These are phyloP conservation scores for Callorhinus ursinus DNA, from an alignment of 2,113 vertebrate genomes.

Conservation along the genomic window DNA sequence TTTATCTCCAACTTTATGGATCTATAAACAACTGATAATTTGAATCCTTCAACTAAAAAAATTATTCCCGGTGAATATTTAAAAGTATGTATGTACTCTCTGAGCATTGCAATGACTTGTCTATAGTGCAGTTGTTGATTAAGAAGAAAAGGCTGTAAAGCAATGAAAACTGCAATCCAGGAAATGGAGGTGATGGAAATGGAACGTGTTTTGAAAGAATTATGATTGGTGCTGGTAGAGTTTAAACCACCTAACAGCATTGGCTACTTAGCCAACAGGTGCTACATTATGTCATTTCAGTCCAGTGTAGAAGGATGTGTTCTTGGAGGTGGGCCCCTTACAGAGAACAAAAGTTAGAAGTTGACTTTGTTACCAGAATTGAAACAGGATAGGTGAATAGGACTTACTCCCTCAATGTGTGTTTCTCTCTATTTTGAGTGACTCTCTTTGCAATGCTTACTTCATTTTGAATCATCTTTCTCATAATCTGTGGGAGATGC, in stretches of 20 bases:
- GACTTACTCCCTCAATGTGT: not conserved
- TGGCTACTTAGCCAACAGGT: not conserved
- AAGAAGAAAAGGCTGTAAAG: not conserved
- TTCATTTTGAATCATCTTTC: not conserved
- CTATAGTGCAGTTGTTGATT: not conserved
- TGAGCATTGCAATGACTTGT: not conserved
- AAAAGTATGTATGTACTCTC: not conserved
- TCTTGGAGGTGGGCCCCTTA: not conserved
- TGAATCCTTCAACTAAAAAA: not conserved
- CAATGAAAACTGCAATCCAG: not conserved
- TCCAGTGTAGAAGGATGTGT: not conserved
- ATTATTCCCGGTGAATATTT: not conserved
- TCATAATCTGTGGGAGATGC: not conserved
- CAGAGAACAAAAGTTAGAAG: not conserved
- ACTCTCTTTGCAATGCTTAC: not conserved
- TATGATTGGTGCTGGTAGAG: not conserved
- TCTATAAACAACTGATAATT: not conserved
- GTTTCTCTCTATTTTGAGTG: not conserved
- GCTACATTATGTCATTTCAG: not conserved
- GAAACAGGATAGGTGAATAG: not conserved
- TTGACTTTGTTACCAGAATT: not conserved
- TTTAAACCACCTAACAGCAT: not conserved
- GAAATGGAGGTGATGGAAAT: not conserved
- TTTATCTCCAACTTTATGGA: not conserved
- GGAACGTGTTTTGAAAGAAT: not conserved